These are phyloP conservation scores for Zaprionus bogoriensis DNA, from an alignment of 2,888 invertebrate genomes.

Conservation along the genomic window DNA sequence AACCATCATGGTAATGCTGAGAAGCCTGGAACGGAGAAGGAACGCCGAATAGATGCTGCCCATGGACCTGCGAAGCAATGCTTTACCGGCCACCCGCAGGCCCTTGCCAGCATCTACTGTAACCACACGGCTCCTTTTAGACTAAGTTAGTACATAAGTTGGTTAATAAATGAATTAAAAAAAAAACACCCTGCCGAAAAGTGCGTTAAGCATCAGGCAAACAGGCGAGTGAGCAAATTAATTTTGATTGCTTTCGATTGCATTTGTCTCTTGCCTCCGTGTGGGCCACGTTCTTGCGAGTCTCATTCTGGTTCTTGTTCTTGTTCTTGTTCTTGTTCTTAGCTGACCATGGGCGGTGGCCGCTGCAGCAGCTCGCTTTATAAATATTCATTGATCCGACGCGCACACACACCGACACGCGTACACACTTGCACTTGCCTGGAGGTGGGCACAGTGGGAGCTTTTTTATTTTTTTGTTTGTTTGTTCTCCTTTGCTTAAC, in stretches of 20 bases:
- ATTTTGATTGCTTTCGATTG: constrained; percentile 73
- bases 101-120: too few relatives aligned
- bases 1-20: too few relatives aligned
- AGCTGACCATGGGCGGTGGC: constrained; percentile 71
- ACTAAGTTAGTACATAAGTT: too few relatives aligned
- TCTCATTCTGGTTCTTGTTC: constrained; percentile 52
- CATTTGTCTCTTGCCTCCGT: constrained; percentile 28
- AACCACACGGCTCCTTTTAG: too few relatives aligned
- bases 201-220: constrained; percentile 64
- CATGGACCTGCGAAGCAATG: too few relatives aligned
- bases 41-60: too few relatives aligned
- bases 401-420: constrained; percentile 21
- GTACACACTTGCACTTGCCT: constrained; percentile 24
- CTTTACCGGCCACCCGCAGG: too few relatives aligned
- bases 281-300: constrained; percentile 65
- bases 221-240: constrained; percentile 67
- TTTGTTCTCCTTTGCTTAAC: constrained; percentile 51
- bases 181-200: too few relatives aligned
- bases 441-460: constrained; percentile 45
- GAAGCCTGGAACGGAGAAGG: too few relatives aligned
- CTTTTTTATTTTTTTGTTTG: constrained; percentile 15
- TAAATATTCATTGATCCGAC: constrained; percentile 69
- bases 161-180: too few relatives aligned
- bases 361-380: constrained; percentile 37
- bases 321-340: too few relatives aligned